Evolutionary conservation across 2,113 vertebrate genomes (phyloP).

Genomic region (Numida meleagris): DNA sequence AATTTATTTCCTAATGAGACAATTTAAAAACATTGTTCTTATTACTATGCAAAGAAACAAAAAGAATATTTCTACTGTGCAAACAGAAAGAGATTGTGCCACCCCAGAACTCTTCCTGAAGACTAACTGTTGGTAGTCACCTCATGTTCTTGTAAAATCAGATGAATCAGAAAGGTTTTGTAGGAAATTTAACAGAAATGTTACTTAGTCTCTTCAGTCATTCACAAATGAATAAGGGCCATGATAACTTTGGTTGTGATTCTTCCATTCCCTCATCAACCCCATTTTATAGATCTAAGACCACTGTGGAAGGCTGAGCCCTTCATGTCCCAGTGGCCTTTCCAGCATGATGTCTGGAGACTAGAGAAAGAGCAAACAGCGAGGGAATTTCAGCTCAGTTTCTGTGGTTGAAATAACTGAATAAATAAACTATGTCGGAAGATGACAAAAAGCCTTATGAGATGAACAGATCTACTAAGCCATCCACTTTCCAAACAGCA

Average conservation of each 20-base stretch:
- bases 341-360: background rate
- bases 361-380: background rate
- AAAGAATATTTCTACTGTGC: background rate
- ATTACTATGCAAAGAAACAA: background rate
- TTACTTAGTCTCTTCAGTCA: background rate
- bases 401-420: background rate
- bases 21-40: background rate
- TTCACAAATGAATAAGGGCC: background rate
- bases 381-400: background rate
- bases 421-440: background rate
- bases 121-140: background rate
- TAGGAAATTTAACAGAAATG: background rate
- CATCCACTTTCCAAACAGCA: background rate
- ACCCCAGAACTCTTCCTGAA: background rate
- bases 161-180: background rate
- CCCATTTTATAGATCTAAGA: background rate
- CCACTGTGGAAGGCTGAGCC: background rate
- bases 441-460: background rate
- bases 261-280: background rate
- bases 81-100: background rate
- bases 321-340: background rate
- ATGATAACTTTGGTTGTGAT: background rate
- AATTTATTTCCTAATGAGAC: background rate
- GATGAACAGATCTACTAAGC: background rate
- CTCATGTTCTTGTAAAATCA: background rate